Percentiles rank a stretch among this genome's conserved stretches.
Evolutionary conservation across 2,113 vertebrate genomes (phyloP).

Genomic region (Promerops cafer): DNA sequence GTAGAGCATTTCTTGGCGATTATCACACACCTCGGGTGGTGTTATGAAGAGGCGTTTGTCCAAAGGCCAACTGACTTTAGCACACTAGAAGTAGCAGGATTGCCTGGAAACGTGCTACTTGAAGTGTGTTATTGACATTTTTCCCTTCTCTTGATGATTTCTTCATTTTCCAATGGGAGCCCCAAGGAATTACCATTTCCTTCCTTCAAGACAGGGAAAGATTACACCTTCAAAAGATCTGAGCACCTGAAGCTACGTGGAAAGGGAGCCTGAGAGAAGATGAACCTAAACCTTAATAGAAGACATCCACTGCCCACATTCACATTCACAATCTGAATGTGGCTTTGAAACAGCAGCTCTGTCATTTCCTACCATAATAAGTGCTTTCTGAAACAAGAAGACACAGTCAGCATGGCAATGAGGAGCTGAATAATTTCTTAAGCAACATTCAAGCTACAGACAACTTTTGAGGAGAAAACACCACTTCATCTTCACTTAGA

Average conservation of each 20-base stretch:
- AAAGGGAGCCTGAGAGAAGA: background rate
- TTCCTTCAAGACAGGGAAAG: background rate
- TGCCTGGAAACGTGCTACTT: conserved; percentile 13
- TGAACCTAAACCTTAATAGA: background rate
- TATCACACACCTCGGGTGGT: conserved; percentile 61
- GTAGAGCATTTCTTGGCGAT: conserved; percentile 67
- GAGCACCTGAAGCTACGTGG: background rate
- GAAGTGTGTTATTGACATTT: conserved; percentile 28
- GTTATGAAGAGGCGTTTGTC: conserved; percentile 61
- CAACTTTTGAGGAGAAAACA: background rate
- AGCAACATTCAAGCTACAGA: background rate
- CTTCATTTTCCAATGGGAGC: background rate
- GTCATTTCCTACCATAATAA: background rate
- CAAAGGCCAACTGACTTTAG: conserved; percentile 55
- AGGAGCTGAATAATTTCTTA: background rate
- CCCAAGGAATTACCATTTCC: background rate
- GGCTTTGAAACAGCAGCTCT: background rate
- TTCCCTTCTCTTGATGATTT: background rate
- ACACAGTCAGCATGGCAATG: background rate
- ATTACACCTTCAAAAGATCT: background rate
- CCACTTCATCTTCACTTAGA: background rate
- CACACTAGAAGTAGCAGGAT: conserved; percentile 23
- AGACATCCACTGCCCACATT: background rate
- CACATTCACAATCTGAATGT: background rate
- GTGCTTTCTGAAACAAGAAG: background rate